Evolutionary conservation across 2,888 invertebrate genomes (phyloP), one percentile per base, ranked within the genome.

Genomic region (Liopterus haemorrhoidalis): DNA sequence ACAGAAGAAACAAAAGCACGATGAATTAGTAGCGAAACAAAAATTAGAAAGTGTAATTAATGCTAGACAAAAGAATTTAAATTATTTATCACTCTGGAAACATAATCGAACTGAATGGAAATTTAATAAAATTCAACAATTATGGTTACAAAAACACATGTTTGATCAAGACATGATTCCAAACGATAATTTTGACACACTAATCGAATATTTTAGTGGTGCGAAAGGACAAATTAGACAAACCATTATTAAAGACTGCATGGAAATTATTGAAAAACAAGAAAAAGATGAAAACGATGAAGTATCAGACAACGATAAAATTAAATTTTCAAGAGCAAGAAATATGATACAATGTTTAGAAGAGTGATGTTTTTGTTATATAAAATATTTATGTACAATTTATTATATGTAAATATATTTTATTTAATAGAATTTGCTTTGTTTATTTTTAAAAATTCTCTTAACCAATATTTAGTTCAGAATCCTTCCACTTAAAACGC

Each of bases 51-150:
- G 68, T 8, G 74, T 73, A 55, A 68, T 75, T 41, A 73, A 74
- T 41, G 70, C 76, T 8, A 77, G 76, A 54, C 66, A 74, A 31
- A 78, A 78, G 48, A 80, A 79, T 47, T 67, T 80, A 12, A 78
- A 71, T 57, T 86, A 86, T 60, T 62, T 86, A 38, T 77, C 77
- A 2, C 75, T 80, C 58, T 88, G 88, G 87, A 82, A 85, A 63
- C 72, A 83, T 59, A 72, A 76, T 48, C 74, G 68, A 51, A 67
- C 66, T 31, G 76, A 82, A 55, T 88, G 88, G 88, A 88, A 85
- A 64, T 88, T 88, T 61, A 82, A 82, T 65, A 88, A 88, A 65
- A 65, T 80, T 1, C 77, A 78, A 48, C 88, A 88, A 68, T 75
- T 81, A n/a, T 86, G 85, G 76, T 68, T 88, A 37, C 78, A 78